Evolutionary conservation across 1,140 invertebrate species (phyloP).

Genomic region (Portunus trituberculatus): DNA sequence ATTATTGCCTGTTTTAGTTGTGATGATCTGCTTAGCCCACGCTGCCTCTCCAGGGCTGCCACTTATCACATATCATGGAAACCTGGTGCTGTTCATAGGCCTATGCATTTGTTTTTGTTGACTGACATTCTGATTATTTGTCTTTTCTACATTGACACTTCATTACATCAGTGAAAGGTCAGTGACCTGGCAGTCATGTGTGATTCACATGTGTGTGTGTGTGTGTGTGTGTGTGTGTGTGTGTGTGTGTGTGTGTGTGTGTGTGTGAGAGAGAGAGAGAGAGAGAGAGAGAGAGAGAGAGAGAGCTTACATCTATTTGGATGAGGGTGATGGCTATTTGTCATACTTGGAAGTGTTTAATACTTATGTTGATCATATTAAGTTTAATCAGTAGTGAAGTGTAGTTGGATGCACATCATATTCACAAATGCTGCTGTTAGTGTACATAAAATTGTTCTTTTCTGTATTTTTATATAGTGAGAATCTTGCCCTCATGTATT

Average conservation of each 20-base stretch:
- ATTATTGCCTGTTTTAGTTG: constrained; percentile 21
- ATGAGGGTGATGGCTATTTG: too few relatives aligned
- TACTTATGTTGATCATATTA: too few relatives aligned
- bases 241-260: not conserved
- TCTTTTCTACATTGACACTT: not conserved
- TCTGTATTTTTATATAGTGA: too few relatives aligned
- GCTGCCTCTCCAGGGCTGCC: not conserved
- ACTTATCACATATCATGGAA: constrained; percentile 29
- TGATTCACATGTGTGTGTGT: not conserved
- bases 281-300: not conserved
- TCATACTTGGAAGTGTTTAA: too few relatives aligned
- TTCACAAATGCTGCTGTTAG: too few relatives aligned
- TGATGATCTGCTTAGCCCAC: not conserved
- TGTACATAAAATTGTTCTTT: too few relatives aligned
- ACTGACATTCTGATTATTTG: not conserved
- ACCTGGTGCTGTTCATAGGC: constrained; percentile 42
- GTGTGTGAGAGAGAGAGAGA: not conserved
- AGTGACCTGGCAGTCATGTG: not conserved
- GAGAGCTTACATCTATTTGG: not conserved
- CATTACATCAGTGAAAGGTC: not conserved
- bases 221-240: constrained; percentile 5
- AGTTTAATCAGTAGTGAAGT: too few relatives aligned
- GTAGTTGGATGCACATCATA: too few relatives aligned
- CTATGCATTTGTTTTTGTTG: constrained; percentile 46
- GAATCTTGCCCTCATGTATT: too few relatives aligned